Evolutionary conservation across 2,888 invertebrate genomes (phyloP).

Genomic region (Villa cingulata): DNA sequence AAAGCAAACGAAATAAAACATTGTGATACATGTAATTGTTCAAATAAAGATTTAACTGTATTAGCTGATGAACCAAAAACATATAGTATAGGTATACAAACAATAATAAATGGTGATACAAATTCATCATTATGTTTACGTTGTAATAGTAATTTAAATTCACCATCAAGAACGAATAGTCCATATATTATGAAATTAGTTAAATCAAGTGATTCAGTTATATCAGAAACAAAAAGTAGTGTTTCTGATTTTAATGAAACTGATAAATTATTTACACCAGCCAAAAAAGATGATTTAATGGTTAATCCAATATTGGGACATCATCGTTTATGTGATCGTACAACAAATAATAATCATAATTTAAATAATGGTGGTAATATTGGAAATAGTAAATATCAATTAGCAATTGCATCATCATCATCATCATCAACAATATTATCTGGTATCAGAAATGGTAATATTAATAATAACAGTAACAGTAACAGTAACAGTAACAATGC

Average conservation of each 20-base stretch:
- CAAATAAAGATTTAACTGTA: slow-evolving; percentile 38
- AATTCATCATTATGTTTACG: slow-evolving; percentile 41
- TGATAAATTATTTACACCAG: slow-evolving; percentile 31
- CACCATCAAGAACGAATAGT: slow-evolving; percentile 35
- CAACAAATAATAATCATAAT: slow-evolving; percentile 27
- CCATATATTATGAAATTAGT: slow-evolving; percentile 35
- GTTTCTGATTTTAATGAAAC: slow-evolving; percentile 33
- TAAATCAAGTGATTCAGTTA: slow-evolving; percentile 36
- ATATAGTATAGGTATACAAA: slow-evolving; percentile 51
- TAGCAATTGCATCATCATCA: slow-evolving; percentile 12
- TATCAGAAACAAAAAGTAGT: slow-evolving; percentile 36
- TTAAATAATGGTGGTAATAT: slow-evolving; percentile 30
- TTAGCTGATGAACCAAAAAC: slow-evolving; percentile 44
- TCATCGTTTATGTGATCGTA: slow-evolving; percentile 46
- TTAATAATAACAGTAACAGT: slow-evolving; percentile 9
- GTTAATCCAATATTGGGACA: slow-evolving; percentile 42
- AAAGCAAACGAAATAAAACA: slow-evolving; percentile 65
- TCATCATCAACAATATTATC: slow-evolving; percentile 10
- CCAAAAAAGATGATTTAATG: slow-evolving; percentile 35
- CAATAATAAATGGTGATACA: slow-evolving; percentile 40
- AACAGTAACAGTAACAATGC: neutral
- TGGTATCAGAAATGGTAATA: too few relatives aligned
- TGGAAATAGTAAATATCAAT: slow-evolving; percentile 9
- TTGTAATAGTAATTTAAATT: slow-evolving; percentile 45
- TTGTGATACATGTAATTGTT: slow-evolving; percentile 69